Evolutionary conservation across 92 coral and sea anemone genomes (phyloP).

Genomic region (Isaurus tuberculatus): DNA sequence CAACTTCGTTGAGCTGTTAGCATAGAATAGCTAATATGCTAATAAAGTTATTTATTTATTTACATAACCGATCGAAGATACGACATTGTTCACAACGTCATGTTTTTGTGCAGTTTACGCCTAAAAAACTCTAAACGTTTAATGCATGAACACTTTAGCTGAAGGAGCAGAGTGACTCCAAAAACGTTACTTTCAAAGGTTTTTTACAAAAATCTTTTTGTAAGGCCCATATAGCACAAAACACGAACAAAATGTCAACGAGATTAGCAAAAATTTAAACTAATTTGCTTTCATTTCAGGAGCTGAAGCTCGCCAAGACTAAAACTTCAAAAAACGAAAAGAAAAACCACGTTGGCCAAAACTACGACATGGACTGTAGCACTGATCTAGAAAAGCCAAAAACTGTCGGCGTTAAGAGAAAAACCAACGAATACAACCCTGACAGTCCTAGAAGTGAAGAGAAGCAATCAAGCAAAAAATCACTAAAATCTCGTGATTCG

Average conservation of each 20-base stretch:
- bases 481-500: background rate
- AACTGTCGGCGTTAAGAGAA: conserved; percentile 2
- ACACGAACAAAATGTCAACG: background rate
- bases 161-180: no score
- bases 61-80: no score
- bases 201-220: no score
- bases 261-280: background rate
- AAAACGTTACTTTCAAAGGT: no score
- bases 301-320: background rate
- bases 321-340: background rate
- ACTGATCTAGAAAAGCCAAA: background rate
- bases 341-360: background rate
- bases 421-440: background rate
- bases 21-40: no score
- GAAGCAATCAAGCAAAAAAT: background rate
- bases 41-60: no score
- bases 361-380: background rate
- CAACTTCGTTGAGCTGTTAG: no score
- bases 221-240: no score
- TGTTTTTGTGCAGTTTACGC: no score
- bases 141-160: no score
- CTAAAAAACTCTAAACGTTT: no score
- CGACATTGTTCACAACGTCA: no score
- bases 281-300: background rate
- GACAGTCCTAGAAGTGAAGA: background rate